Evolutionary conservation across 30 jellyfish, hydroid and myxozoan genomes (phyloP).

Genomic region (Rhopilema esculentum): DNA sequence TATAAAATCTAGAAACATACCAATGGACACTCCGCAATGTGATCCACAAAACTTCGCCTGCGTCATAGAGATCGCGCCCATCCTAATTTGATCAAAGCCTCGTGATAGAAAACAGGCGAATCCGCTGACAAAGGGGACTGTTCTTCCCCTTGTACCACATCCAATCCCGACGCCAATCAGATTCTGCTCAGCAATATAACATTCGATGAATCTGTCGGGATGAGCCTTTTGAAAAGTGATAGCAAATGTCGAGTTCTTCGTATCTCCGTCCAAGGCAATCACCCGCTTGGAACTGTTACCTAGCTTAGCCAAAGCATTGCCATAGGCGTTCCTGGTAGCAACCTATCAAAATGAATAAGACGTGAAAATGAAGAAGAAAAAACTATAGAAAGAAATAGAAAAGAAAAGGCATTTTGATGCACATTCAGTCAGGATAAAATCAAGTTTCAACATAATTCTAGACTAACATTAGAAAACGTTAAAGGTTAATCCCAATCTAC

Average conservation of each 20-base stretch:
- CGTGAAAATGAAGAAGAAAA: background rate
- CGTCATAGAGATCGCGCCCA: conserved; percentile 98
- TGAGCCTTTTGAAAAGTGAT: conserved; percentile 89
- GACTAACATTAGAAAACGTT: too few relatives aligned
- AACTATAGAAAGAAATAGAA: too few relatives aligned
- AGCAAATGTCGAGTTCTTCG: conserved; percentile 98
- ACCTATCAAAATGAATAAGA: conserved; percentile 30
- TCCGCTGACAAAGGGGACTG: conserved; percentile 92
- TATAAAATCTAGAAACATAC: too few relatives aligned
- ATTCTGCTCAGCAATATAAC: conserved; percentile 98
- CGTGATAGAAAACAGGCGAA: conserved; percentile 97
- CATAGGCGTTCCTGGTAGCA: conserved; percentile 97
- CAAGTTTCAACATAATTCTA: too few relatives aligned
- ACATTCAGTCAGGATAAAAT: too few relatives aligned
- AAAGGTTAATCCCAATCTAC: too few relatives aligned
- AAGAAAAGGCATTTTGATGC: too few relatives aligned
- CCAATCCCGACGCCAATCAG: conserved; percentile 98
- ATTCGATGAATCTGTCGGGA: conserved; percentile 95
- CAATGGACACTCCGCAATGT: conserved; percentile 96
- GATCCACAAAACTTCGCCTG: conserved; percentile 90
- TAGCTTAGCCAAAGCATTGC: conserved; percentile 92
- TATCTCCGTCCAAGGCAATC: conserved; percentile 97
- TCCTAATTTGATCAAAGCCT: conserved; percentile 96
- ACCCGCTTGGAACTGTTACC: conserved; percentile 86
- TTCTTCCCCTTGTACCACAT: conserved; percentile 89